Evolutionary conservation across 2,888 invertebrate species (phyloP), one percentile per base, ranked within the genome.

Genomic region (Helicoverpa assulta): DNA sequence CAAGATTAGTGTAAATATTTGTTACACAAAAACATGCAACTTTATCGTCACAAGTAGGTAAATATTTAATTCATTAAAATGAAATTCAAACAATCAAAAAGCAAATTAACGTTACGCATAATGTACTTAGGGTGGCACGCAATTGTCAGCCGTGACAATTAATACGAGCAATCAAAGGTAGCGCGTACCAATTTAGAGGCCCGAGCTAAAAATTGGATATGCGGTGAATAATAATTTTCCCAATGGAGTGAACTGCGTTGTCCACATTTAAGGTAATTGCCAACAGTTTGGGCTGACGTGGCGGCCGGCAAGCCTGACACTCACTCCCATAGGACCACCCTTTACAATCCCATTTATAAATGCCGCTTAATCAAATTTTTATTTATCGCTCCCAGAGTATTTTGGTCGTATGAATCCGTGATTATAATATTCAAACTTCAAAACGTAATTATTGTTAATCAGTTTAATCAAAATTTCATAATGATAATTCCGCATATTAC

Each of bases 241-340:
- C 94, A 77, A 84, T 83, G 93, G 94, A 93, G 81, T 90, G 88
- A 87, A 91, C 90, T 92, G 92, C 90, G 94, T 93, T 95, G 95
- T 94, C 94, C 94, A 95, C 94, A 94, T 95, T 95, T 94, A 94
- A 94, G 94, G 93, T 95, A 95, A 95, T 95, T 95, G 94, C 92
- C 89, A 92, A 89, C 94, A 92, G 93, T 95, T 95, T 91, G 91
- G 87, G 93, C 94, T 94, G 95, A 94, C 95, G 91, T 93, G 89
- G 92, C 92, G 89, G 90, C 87, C 90, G 89, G 91, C 87, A 90
- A 91, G 92, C 91, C 94, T 94, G 95, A 94, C 95, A 92, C 90
- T 91, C 89, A 85, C 85, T 91, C 95, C 92, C 95, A 67, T 67
- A 86, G 89, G 95, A 86, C 88, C 88, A 90, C 90, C 95, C 92